phyloP scores from a whole-genome alignment of 2,113 vertebrate species.

The Mormoops blainvillei region DNA sequence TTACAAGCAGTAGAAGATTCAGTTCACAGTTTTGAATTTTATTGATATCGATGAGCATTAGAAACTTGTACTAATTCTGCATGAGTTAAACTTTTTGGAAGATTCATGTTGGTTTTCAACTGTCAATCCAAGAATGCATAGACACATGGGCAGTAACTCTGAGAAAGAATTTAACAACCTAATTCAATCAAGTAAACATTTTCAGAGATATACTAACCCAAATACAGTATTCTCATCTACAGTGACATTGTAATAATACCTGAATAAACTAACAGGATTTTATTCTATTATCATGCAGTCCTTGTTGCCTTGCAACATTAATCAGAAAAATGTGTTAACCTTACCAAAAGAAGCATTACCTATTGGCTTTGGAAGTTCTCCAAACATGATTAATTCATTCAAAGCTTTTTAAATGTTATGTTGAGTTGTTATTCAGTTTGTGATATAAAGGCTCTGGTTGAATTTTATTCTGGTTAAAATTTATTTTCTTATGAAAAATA shows the following conservation, averaged over 20 bases:
- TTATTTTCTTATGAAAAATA: slow-evolving; percentile 32
- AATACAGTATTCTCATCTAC: not conserved
- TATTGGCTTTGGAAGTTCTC: not conserved
- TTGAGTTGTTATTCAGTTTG: slow-evolving; percentile 26
- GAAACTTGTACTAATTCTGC: not conserved
- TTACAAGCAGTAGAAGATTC: not conserved
- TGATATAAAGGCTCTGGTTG: not conserved
- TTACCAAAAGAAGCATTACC: slow-evolving; percentile 7
- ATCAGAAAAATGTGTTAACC: slow-evolving; percentile 3
- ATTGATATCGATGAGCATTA: not conserved
- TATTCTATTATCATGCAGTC: not conserved
- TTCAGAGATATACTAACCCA: not conserved
- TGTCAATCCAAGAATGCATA: not conserved
- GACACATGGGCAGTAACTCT: not conserved
- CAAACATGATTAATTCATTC: not conserved
- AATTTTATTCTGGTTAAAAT: slow-evolving; percentile 28
- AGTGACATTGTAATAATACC: not conserved
- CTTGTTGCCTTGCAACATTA: not conserved
- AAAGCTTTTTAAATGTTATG: slow-evolving; percentile 1
- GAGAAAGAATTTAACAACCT: not conserved
- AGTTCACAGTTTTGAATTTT: not conserved
- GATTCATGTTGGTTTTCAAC: not conserved
- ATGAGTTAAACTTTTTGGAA: not conserved
- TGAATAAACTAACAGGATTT: not conserved
- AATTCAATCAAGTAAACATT: not conserved